Evolutionary conservation across 2,888 invertebrate genomes (phyloP), one percentile per base, ranked within the genome.

Genomic region (Eretmocerus hayati): DNA sequence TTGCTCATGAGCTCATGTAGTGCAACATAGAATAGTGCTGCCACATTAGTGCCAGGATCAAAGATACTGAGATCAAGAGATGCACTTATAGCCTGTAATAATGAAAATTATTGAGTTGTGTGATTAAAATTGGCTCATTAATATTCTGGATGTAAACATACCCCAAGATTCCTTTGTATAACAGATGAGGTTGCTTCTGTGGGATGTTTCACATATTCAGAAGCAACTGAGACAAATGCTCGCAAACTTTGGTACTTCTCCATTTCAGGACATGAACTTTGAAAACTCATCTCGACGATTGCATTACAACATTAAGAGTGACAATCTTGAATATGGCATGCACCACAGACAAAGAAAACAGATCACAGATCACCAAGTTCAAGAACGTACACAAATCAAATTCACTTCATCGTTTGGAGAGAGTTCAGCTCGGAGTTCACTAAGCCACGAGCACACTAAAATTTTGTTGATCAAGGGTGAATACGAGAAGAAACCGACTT

Each of bases 1-100:
- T 75, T 75, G 23, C 77, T 76, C 77, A 85, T 78, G 16, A 83
- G 75, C 40, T 84, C 76, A 70, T 84, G 79, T 41, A 85, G 66
- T 21, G 79, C 79, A 37, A 81, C 79, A 66, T 82, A 85, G 72
- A 85, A 84, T 37, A 84, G 79, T 41, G 80, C 76, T 2, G 81
- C 79, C 57, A 81, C 76, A 16, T 77, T 76, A 4, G 78, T 76
- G 16, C 80, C 80, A 30, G 84, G 83, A 50, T 84, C 83, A 63
- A 85, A 85, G 60, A 81, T 76, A 54, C 78, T 77, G 6, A 80
- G 62, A 62, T 85, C 84, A 58, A 81, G 76, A 18, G 81, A 77
- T 41, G 79, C 79, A 45, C 81, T 78, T 59, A 84, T 76, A 18
- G 80, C 71, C 83, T 84, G 68, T n/a, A 74, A 74, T 46, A 40